Conservation (phyloP, 2,888 invertebrate species). For the Cryptus armator region DNA sequence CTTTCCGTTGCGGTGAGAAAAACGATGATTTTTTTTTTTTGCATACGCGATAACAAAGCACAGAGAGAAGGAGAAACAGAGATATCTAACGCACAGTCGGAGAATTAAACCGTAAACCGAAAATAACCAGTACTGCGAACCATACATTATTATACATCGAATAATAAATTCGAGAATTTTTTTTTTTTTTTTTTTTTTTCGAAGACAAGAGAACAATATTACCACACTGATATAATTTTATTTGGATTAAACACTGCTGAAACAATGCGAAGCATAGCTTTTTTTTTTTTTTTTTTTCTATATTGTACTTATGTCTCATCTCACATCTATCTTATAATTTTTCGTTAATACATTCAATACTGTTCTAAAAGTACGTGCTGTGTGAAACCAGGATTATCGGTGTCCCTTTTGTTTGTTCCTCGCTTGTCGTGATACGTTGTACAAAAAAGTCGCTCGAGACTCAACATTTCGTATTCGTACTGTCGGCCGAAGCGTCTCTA, state of each 20-base stretch:
- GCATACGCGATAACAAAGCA: not conserved
- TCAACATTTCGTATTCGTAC: conserved; percentile 28
- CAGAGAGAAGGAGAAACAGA: not conserved
- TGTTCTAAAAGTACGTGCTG: conserved; percentile 59
- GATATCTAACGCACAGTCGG: not conserved
- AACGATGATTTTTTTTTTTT: conserved; percentile 7
- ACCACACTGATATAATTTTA: conserved; percentile 72
- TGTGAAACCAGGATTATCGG: conserved; percentile 44
- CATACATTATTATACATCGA: conserved; percentile 50
- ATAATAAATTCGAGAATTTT: conserved; percentile 6
- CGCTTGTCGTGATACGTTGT: conserved; percentile 39
- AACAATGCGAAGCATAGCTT: conserved; percentile 77
- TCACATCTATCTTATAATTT: conserved; percentile 52
- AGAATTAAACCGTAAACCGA: conserved; percentile 72
- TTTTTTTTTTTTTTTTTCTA: conserved; percentile 59
- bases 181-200: conserved; percentile 30
- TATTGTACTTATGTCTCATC: conserved; percentile 58
- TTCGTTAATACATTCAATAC: conserved; percentile 48
- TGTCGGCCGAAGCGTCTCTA: conserved; percentile 4
- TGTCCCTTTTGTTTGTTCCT: conserved; percentile 8
- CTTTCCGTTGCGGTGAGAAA: conserved; percentile 1
- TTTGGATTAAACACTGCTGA: conserved; percentile 76
- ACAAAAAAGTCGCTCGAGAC: conserved; percentile 44
- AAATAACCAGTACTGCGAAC: conserved; percentile 64
- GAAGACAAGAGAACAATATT: conserved; percentile 52